Base-by-base conservation (phyloP, 2,797 vertebrate genomes). In the Muscicapa striata region DNA sequence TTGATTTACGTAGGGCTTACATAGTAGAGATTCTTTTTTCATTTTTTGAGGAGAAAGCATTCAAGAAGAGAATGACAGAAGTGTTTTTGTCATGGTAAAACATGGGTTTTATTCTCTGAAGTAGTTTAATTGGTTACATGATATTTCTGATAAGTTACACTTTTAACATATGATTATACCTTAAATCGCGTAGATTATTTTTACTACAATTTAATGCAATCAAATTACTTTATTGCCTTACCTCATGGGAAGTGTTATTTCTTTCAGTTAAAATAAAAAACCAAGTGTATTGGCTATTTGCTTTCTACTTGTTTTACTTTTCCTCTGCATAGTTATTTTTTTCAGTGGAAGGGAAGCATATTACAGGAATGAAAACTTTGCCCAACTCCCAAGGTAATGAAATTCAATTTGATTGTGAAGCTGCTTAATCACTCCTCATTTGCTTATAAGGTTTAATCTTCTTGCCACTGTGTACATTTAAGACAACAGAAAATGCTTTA, bases 401-500 rank as follows among this genome's bases (percentile, higher is more conserved):
- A 96, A 87, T 93, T 64, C 90, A 83, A 8, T 97, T 97, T 94
- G 76, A 94, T 97, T 97, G 95, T 97, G 93, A 97, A 96, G 94
- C 94, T 97, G 96, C 96, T 98, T 97, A 95, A 94, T 97, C 95
- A 95, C 84, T 94, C 85, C 58, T 96, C 72, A 64, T 94, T 90
- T 96, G 84, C 15, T 0, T 0, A 5, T 90, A 84, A 15, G 13
- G 23, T 90, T 91, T 69, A 22, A 58, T 84, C 38, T 93, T 97
- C 96, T 96, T 95, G 94, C 95, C 92, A 95, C 94, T 97, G 80
- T 97, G 95, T 97, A 97, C 95, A 88, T 86, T 97, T 97, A 97
- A 97, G 94, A 94, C 87, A 97, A 97, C 94, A 96, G 95, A 87
- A 97, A 92, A 96, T 97, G 96, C 98, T 98, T 98, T 98, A 98